phyloP scores from a whole-genome alignment of 92 coral and sea anemone species.

The Zoanthus sansibaricus region DNA sequence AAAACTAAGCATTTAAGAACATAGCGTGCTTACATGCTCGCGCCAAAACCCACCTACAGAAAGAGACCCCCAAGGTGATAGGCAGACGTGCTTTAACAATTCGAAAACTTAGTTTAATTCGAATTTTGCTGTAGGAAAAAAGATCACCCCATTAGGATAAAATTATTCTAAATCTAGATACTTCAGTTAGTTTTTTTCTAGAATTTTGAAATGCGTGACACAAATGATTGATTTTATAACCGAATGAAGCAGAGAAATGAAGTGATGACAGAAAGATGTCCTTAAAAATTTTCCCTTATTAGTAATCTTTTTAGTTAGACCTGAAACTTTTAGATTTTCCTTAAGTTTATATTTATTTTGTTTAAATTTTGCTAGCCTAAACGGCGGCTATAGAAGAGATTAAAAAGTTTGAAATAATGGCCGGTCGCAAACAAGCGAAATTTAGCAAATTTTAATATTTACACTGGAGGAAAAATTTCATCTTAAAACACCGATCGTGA shows the following conservation, averaged over 20 bases:
- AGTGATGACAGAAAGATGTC: not conserved
- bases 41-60: conserved; percentile 2
- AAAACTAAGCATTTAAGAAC: too few species aligned
- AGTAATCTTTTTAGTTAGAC: not conserved
- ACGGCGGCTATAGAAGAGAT: not conserved
- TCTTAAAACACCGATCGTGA: not conserved
- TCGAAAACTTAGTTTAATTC: not conserved
- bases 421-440: not conserved
- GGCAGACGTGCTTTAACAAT: not conserved
- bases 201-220: not conserved
- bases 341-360: not conserved
- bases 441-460: not conserved
- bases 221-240: not conserved
- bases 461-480: not conserved
- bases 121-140: conserved; percentile 10
- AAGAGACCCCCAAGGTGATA: conserved; percentile 17
- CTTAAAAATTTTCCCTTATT: not conserved
- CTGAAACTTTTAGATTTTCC: not conserved
- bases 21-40: too few species aligned
- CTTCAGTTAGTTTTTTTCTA: not conserved
- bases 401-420: not conserved
- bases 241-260: not conserved
- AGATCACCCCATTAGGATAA: not conserved
- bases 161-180: not conserved
- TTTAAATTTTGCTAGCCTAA: not conserved